Evolutionary conservation across 1,140 invertebrate genomes (phyloP), one percentile per base, ranked within the genome.

Genomic region (Proctacanthus coquilletti): DNA sequence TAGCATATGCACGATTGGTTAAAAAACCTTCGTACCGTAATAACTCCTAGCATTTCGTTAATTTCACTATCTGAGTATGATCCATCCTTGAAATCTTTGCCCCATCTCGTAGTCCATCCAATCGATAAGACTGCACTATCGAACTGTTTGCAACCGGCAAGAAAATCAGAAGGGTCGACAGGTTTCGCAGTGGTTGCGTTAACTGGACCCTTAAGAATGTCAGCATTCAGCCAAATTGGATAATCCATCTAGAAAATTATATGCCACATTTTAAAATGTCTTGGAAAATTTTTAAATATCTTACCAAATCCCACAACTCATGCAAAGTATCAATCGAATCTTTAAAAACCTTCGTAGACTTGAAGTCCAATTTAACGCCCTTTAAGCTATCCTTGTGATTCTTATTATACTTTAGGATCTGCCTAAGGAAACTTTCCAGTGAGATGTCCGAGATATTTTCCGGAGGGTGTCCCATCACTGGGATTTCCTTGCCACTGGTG

Each of bases 291-390:
- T 42, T 36, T 36, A 29, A 34, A 23, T 31, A 50, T 48, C 14
- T 46, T 48, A 74, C 70, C 45, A 62, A 48, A 5, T 51, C 21
- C 41, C 62, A 59, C 11, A 56, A 15, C 11, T 58, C 52, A 23
- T 68, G 54, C 2, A 84, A 45, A 37, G 75, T 65, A 4, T 63
- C 52, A 11, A 75, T 61, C 18, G 77, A 75, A 10, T 65, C 64
- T 36, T 77, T 68, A 42, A 88, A 82, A 8, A 79, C 81, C 37
- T 83, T 77, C 17, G 78, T 77, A 1, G 70, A 71, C 56, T 92
- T 92, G 47, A 95, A 91, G 53, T 93, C 84, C 2, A 94, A 62
- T 55, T 93, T 93, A 2, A 91, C 72, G 1, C 86, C 87, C 49
- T 79, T 80, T 45, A 48, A 53, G 41, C 40, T 42, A n/a, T 45